A percentile compares a stretch with the other conserved stretches of the same genome.
Evolutionary conservation across 2,888 invertebrate species (phyloP).

Genomic region (Clepsis dumicolana): DNA sequence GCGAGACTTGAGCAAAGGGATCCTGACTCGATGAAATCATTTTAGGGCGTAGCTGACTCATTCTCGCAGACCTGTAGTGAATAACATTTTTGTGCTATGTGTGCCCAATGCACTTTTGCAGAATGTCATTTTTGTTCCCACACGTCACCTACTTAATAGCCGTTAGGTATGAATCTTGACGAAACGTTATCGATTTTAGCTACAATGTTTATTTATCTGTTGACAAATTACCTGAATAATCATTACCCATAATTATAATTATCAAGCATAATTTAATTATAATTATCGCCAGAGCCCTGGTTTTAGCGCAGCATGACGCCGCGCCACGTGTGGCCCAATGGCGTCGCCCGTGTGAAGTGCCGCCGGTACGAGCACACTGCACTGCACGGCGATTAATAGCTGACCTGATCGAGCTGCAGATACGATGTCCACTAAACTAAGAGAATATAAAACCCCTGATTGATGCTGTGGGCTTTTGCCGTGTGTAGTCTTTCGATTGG

Average conservation of each 20-base stretch:
- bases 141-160: no score
- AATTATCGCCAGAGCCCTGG: neutral
- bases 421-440: no score
- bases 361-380: neutral
- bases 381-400: neutral
- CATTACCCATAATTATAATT: neutral
- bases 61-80: neutral
- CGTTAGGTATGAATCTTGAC: no score
- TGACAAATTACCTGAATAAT: neutral
- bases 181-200: no score
- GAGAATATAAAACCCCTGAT: no score
- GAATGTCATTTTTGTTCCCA: no score
- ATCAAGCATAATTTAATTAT: constrained; percentile 1
- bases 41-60: neutral
- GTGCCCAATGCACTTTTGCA: no score
- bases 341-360: constrained; percentile 1
- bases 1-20: neutral
- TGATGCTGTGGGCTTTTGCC: no score
- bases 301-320: neutral
- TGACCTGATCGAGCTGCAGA: no score
- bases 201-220: neutral
- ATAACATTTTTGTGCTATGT: no score
- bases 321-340: constrained; percentile 2
- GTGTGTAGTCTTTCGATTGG: no score
- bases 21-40: neutral